phyloP scores from a whole-genome alignment of 2,888 invertebrate species.

The Sturmia bella region DNA sequence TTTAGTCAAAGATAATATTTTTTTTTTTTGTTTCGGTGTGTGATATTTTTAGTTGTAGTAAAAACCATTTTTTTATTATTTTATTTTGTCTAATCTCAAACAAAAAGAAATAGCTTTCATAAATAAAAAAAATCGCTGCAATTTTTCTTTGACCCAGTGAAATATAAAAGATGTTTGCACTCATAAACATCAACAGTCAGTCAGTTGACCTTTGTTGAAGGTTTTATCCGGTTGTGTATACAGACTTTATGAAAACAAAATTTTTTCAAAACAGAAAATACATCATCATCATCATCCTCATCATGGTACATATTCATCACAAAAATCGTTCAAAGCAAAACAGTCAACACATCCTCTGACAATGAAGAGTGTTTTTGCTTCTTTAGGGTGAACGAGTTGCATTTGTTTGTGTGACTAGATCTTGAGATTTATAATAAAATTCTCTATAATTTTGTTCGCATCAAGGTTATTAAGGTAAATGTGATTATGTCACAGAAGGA shows the following conservation, averaged over 20 bases:
- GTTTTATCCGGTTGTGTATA: constrained; percentile 55
- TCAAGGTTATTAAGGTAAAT: constrained; percentile 47
- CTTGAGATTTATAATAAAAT: constrained; percentile 41
- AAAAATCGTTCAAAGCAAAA: constrained; percentile 13
- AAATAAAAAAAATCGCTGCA: constrained; percentile 7
- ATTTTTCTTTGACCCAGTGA: constrained; percentile 51
- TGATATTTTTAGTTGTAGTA: too few species aligned
- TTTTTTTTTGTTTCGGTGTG: too few species aligned
- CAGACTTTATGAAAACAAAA: constrained; percentile 45
- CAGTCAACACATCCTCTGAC: constrained; percentile 27
- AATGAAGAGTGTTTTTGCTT: constrained; percentile 35
- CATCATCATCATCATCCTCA: constrained; percentile 27
- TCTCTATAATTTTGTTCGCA: constrained; percentile 21
- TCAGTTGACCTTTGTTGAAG: constrained; percentile 59
- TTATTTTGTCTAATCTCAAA: too few species aligned
- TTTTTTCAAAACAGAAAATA: constrained; percentile 43
- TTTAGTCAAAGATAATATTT: too few species aligned
- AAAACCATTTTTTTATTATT: too few species aligned
- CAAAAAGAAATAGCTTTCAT: too few species aligned
- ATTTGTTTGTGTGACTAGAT: constrained; percentile 25
- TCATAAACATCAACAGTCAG: constrained; percentile 22
- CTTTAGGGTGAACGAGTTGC: constrained; percentile 37
- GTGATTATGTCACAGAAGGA: constrained; percentile 26
- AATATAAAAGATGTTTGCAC: constrained; percentile 8
- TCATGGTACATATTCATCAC: constrained; percentile 31